Percentiles rank a stretch among this genome's conserved stretches.
Conservation (phyloP, 2,888 invertebrate genomes). For the Cephus runcator region DNA sequence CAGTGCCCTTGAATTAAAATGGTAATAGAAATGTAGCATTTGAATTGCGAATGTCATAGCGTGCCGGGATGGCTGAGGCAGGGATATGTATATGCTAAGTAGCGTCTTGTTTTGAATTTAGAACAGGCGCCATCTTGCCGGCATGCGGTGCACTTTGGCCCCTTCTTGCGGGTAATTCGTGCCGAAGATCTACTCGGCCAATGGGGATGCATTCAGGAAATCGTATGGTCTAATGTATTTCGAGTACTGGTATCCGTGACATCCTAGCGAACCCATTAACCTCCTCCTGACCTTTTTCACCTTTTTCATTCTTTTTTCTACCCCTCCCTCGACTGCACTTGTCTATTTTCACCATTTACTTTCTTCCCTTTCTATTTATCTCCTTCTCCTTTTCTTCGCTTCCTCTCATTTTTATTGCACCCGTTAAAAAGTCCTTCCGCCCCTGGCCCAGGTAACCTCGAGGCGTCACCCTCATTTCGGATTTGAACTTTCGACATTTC, state of each 20-base stretch:
- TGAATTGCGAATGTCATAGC: constrained; percentile 66
- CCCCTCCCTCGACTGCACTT: constrained; percentile 11
- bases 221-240: constrained; percentile 26
- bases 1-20: constrained; percentile 61
- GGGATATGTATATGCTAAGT: constrained; percentile 64
- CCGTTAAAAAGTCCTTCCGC: neutral
- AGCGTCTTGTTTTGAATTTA: constrained; percentile 65
- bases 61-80: constrained; percentile 46
- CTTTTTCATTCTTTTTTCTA: constrained; percentile 26
- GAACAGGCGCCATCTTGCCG: constrained; percentile 65
- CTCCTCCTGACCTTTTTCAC: constrained; percentile 27
- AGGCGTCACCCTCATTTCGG: neutral
- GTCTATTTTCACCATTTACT: constrained; percentile 23
- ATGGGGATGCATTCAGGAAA: constrained; percentile 45
- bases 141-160: constrained; percentile 61
- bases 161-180: constrained; percentile 54
- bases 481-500: neutral
- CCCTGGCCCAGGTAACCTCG: neutral
- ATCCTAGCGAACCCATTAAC: constrained; percentile 48
- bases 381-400: neutral
- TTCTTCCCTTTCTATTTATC: constrained; percentile 11
- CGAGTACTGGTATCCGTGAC: constrained; percentile 42
- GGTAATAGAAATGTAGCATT: constrained; percentile 65
- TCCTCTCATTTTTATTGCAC: constrained; percentile 11
- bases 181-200: constrained; percentile 46